A percentile compares a stretch with the other conserved stretches of the same genome.
phyloP scores from a whole-genome alignment of 1,140 invertebrate genomes.

The Hyphantria cunea region DNA sequence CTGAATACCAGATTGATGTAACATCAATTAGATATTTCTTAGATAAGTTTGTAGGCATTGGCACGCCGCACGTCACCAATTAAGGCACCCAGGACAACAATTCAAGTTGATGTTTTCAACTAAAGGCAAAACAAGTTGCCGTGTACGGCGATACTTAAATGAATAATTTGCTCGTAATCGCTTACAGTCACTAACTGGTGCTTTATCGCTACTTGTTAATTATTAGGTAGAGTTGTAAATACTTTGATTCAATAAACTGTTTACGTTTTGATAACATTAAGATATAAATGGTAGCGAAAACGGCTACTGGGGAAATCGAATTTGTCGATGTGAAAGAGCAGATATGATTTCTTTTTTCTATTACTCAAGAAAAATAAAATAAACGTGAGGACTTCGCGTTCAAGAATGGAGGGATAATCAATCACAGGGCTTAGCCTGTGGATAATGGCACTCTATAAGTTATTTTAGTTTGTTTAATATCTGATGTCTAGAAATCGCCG shows the following conservation, averaged over 20 bases:
- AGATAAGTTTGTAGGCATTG: neutral
- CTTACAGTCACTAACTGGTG: conserved; percentile 18
- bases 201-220: conserved; percentile 28
- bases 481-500: too few species aligned
- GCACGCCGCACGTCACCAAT: neutral
- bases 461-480: too few species aligned
- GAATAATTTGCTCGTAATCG: conserved; percentile 18
- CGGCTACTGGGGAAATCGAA: too few species aligned
- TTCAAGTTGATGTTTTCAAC: conserved; percentile 5
- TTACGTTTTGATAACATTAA: too few species aligned
- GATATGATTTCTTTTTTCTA: too few species aligned
- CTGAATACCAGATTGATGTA: neutral
- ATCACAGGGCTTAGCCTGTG: too few species aligned
- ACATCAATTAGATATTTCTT: neutral
- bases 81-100: conserved; percentile 3
- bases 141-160: conserved; percentile 17
- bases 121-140: conserved; percentile 13
- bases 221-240: conserved; percentile 3
- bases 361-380: too few species aligned
- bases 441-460: too few species aligned
- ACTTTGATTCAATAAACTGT: neutral
- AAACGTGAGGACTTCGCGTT: too few species aligned
- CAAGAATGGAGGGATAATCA: too few species aligned
- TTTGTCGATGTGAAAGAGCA: too few species aligned
- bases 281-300: too few species aligned